Evolutionary conservation across 2,797 vertebrate genomes (phyloP), one percentile per base, ranked within the genome.

Genomic region (Tympanoctomys barrerae): DNA sequence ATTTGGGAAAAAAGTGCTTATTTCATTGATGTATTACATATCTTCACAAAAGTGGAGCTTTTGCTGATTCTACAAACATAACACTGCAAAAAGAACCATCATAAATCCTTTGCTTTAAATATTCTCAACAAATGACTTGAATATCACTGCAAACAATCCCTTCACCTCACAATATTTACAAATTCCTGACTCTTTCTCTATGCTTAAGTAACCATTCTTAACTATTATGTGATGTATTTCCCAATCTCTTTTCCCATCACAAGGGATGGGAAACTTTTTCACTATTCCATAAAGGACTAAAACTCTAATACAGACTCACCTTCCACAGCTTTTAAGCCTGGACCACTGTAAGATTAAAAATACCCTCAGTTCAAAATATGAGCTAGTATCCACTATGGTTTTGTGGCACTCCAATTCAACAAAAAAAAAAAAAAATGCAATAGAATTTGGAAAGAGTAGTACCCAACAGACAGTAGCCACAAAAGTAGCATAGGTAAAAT

Each of bases 11-110:
- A 81, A 71, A 42, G 39, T 31, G 0, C 68, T 49, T 89, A 49
- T 79, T 79, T 92, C 33, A 71, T 83, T 59, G 33, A 94, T 92
- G 71, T 66, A 90, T 59, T 49, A 70, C 54, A 42, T 57, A 88
- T 7, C 10, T 57, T 93, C 26, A 90, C 33, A 82, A 62, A 77
- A 87, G 75, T 11, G 61, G 6, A 71, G n/a, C 66, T 28, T 88
- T 70, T 86, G 16, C 61, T 73, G 31, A 79, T 36, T 93, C 1
- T 8, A 82, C n/a, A 70, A 42, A 26, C 5, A 26, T 77, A 83
- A 66, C 12, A 21, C 52, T 62, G 28, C 2, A 80, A 77, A 71
- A 89, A 90, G 54, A 91, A 91, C 80, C n/a, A 62, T 5, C 0
- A 0, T 78, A 92, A 68, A 22, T 70, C 39, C 11, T 95, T 90